Base-by-base conservation (phyloP, 1,140 invertebrate genomes). In the Drosophila ficusphila region DNA sequence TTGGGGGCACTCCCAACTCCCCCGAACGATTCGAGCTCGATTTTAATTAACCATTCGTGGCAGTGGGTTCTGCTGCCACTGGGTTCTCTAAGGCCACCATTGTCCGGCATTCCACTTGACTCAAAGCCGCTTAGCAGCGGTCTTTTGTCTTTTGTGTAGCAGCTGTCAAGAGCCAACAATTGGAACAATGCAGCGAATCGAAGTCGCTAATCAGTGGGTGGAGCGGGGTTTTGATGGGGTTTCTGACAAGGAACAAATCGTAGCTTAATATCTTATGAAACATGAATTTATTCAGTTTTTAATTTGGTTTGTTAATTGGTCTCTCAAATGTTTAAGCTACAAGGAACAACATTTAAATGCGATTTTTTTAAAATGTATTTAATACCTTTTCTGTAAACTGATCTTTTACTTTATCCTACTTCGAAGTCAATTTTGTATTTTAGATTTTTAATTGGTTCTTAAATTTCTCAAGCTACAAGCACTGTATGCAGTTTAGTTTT, bases 11-110 rank as follows among this genome's bases (percentile, higher is more conserved):
- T 57, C 79, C 79, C 71, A 54, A 27, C 27, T 49, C n/a, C 73
- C 34, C 44, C 56, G 58, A 61, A 14, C 53, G 39, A 60, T 33
- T 58, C 21, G 29, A 57, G 36, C 53, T 71, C 53, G 56, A 76
- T 72, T 85, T 86, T 86, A 85, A 85, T 85, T 81, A 72, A 49
- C 47, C 27, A 72, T 72, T 41, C 41, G 39, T 52, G 36, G 46
- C 38, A n/a, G n/a, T 41, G 38, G 18, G 4, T 9, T 27, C 41
- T 14, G 23, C 5, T 23, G 39, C 2, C n/a, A n/a, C n/a, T 12
- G 19, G 23, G 14, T 44, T 25, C 7, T 44, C 25, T 21, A 34
- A 72, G 39, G 46, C 47, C 27, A 47, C 47, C 34, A 54, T 60
- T 52, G 68, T 48, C 46, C 38, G 38, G 41, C 49, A 42, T 6